Evolutionary conservation across 2,113 vertebrate genomes (phyloP), one percentile per base, ranked within the genome.

Genomic region (Scomber colias): DNA sequence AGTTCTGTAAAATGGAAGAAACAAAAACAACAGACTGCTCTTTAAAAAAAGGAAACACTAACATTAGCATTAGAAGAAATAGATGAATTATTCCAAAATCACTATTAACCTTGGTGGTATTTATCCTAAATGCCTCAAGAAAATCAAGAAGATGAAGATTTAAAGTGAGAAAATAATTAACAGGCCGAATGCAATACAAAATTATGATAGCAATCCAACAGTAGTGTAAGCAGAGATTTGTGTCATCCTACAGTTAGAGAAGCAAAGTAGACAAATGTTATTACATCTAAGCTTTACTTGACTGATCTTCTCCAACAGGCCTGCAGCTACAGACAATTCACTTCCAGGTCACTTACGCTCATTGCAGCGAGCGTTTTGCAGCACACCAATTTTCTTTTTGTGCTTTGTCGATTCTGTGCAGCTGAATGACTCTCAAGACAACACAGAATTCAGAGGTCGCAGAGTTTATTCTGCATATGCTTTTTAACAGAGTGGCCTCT

Each of bases 301-400:
- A 2, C 8, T 56, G 5, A 46, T 51, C 55, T 24, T 61, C 19
- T 55, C 8, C 24, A 56, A 45, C 6, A 57, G 19, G 30, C 67
- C 35, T 53, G 9, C 50, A 64, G 65, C 31, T 51, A 15, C 31
- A 72, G 46, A 60, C 46, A 0, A 51, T 12, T 57, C 61, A 75
- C 49, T 74, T 81, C 65, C 65, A 71, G 74, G 73, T 87, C 65
- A 71, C 53, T 66, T 64, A 21, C 19, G 40, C 5, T 50, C 7
- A 27, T 3, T 50, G 1, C 50, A 57, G 60, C 8, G 35, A 54
- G 57, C 13, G 46, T 61, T 60, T 50, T 35, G 27, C 30, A 27
- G 59, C 57, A 13, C 17, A 59, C 54, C 45, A 75, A n/a, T 82
- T 53, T 27, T 76, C 35, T 55, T 16, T 11, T 62, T 16, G n/a